Evolutionary conservation across 1,140 invertebrate species (phyloP).

Genomic region (Drosophila bifasciata): DNA sequence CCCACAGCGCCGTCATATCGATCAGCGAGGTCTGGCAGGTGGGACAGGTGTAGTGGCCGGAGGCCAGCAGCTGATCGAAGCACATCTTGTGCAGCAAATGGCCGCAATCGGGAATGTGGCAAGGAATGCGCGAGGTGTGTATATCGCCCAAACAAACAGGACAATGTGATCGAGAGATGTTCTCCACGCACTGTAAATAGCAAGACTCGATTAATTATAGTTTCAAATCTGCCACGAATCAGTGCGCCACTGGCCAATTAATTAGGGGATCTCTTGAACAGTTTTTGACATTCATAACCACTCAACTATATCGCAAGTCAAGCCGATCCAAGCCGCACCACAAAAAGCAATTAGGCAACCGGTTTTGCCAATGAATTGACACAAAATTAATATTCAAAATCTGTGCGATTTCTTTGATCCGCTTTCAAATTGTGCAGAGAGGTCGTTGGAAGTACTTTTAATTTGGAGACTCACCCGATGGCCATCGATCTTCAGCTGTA

Average conservation of each 20-base stretch:
- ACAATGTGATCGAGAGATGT: slow-evolving; percentile 93
- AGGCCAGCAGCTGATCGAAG: slow-evolving; percentile 89
- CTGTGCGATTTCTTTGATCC: slow-evolving; percentile 35
- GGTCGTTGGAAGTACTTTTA: slow-evolving; percentile 9
- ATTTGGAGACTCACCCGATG: slow-evolving; percentile 88
- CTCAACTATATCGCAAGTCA: slow-evolving; percentile 40
- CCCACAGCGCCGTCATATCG: slow-evolving; percentile 93
- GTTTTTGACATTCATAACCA: slow-evolving; percentile 37
- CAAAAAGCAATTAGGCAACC: slow-evolving; percentile 56
- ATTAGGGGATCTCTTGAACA: slow-evolving; percentile 16
- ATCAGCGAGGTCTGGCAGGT: slow-evolving; percentile 93
- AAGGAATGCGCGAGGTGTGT: slow-evolving; percentile 93
- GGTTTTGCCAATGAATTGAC: slow-evolving; percentile 50
- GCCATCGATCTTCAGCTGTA: slow-evolving; percentile 89
- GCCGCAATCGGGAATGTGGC: slow-evolving; percentile 93
- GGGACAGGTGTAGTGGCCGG: slow-evolving; percentile 94
- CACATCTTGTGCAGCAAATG: slow-evolving; percentile 93
- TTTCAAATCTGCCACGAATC: slow-evolving; percentile 26
- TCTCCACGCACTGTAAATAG: slow-evolving; percentile 91
- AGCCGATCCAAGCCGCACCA: slow-evolving; percentile 5
- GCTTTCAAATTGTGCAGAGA: slow-evolving; percentile 37
- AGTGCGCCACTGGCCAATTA: slow-evolving; percentile 29
- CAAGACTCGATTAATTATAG: neutral
- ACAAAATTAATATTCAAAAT: slow-evolving; percentile 38
- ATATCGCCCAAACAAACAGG: slow-evolving; percentile 95